phyloP scores from a whole-genome alignment of 2,888 invertebrate genomes.

The Torymus texanus region DNA sequence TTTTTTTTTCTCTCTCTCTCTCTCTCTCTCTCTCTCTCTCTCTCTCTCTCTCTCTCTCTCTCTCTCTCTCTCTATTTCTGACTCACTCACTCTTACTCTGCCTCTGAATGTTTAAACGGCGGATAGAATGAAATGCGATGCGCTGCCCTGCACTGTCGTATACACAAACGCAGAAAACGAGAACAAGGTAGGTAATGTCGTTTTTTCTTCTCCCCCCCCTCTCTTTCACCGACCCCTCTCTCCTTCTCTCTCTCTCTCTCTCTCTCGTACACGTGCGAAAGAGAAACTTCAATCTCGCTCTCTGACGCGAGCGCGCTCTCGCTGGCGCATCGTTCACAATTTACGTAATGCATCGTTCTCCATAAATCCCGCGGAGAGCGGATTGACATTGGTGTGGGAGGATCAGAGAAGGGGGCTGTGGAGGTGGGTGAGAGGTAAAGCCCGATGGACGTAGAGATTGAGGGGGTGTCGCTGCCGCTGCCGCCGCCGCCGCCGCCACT shows the following conservation, averaged over 20 bases:
- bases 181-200: constrained; percentile 30
- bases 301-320: constrained; percentile 36
- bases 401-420: background rate
- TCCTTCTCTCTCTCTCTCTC: background rate
- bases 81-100: background rate
- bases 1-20: no score
- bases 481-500: background rate
- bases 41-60: no score
- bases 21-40: no score
- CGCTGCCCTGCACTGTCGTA: background rate
- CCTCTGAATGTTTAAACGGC: constrained; percentile 49
- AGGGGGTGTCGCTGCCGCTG: constrained; percentile 30
- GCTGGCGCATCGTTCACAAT: constrained; percentile 63
- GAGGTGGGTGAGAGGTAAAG: constrained; percentile 28
- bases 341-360: constrained; percentile 69
- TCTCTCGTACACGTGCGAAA: background rate
- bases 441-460: constrained; percentile 54
- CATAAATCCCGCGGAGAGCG: constrained; percentile 64
- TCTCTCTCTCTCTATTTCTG: no score
- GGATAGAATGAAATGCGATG: constrained; percentile 26
- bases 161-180: background rate
- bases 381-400: constrained; percentile 62
- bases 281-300: constrained; percentile 40
- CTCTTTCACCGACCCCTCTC: background rate
- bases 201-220: constrained; percentile 4